Evolutionary conservation across 2,888 invertebrate species (phyloP).

Genomic region (Leptodirus hochenwartii): DNA sequence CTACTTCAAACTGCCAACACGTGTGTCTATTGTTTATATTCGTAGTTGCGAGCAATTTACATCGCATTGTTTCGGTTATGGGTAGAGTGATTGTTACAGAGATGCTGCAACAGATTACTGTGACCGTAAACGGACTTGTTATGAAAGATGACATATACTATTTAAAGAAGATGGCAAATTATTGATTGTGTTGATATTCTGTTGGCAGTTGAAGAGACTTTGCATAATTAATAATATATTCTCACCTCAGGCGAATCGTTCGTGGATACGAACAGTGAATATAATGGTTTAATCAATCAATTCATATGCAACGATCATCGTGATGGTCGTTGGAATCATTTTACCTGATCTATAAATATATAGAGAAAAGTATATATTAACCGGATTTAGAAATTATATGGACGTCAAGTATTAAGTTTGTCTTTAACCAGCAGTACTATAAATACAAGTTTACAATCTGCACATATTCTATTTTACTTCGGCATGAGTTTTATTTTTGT

Average conservation of each 20-base stretch:
- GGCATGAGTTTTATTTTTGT: slow-evolving; percentile 9
- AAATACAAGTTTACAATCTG: slow-evolving; percentile 28
- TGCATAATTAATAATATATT: slow-evolving; percentile 19
- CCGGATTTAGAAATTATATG: slow-evolving; percentile 22
- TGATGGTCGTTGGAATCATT: slow-evolving; percentile 18
- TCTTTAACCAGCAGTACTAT: slow-evolving; percentile 20
- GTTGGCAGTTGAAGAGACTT: slow-evolving; percentile 20
- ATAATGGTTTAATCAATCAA: slow-evolving; percentile 23
- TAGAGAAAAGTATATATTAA: too few species aligned
- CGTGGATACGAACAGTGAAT: slow-evolving; percentile 25
- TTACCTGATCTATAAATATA: slow-evolving; percentile 24
- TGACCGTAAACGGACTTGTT: too few species aligned
- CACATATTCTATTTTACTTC: slow-evolving; percentile 19
- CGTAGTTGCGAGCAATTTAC: slow-evolving; percentile 8
- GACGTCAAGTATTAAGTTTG: slow-evolving; percentile 24
- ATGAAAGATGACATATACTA: too few species aligned
- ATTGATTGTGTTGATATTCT: slow-evolving; percentile 24
- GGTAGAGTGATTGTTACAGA: too few species aligned
- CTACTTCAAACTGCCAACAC: slow-evolving; percentile 23
- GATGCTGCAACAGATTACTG: too few species aligned
- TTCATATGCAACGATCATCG: slow-evolving; percentile 23
- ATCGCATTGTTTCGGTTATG: neutral
- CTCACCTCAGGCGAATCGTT: slow-evolving; percentile 25
- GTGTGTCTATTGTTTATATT: slow-evolving; percentile 22
- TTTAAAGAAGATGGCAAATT: slow-evolving; percentile 15